Evolutionary conservation across 2,888 invertebrate species (phyloP).

Genomic region (Phorcus lineatus): DNA sequence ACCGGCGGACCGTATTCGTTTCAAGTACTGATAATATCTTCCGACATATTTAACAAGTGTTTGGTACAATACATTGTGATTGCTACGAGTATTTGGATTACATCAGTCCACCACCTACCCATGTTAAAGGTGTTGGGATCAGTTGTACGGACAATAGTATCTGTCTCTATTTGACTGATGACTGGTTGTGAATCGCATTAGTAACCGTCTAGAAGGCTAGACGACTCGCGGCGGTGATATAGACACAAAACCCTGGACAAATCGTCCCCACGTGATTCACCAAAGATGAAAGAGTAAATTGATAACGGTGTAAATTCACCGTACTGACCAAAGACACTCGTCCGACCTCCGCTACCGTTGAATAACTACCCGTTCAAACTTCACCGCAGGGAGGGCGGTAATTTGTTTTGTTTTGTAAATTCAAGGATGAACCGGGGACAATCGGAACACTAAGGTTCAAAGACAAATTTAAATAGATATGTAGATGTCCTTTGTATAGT

Average conservation of each 20-base stretch:
- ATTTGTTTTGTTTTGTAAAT: conserved; percentile 12
- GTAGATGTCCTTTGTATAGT: no score
- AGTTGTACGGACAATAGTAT: neutral
- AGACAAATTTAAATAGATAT: neutral
- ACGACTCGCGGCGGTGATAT: neutral
- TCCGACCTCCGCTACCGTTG: neutral
- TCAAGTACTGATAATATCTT: conserved; percentile 11
- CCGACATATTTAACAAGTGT: conserved; percentile 10
- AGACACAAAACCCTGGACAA: neutral
- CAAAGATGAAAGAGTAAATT: neutral
- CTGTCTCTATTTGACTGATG: neutral
- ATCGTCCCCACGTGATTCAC: neutral
- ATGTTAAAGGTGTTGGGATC: conserved; percentile 8
- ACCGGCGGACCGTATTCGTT: neutral
- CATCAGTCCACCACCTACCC: neutral
- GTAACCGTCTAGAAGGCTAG: neutral
- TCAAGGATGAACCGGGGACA: neutral
- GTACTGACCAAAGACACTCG: neutral
- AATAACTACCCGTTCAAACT: neutral
- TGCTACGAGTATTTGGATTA: neutral
- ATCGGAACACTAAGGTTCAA: neutral
- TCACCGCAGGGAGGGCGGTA: neutral
- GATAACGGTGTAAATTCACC: neutral
- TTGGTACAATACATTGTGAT: conserved; percentile 1
- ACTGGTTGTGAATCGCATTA: neutral